These are phyloP conservation scores for Rhipidura dahli DNA, from an alignment of 2,113 vertebrate genomes.

Conservation along the genomic window DNA sequence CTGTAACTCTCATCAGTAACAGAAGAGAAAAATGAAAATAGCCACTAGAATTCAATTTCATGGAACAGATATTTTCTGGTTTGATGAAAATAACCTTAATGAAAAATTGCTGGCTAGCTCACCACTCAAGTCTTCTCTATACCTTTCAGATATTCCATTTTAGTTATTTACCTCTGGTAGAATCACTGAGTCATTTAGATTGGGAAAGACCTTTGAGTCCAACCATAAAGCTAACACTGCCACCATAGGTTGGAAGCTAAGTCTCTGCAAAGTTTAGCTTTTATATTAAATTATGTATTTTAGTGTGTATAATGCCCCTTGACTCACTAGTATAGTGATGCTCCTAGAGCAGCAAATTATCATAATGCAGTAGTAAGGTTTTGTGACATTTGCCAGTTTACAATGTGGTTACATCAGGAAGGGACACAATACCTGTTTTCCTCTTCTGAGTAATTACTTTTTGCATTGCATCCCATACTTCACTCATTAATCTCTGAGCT, in stretches of 20 bases:
- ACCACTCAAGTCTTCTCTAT: background rate
- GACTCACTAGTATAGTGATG: background rate
- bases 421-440: background rate
- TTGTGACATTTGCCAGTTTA: background rate
- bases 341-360: background rate
- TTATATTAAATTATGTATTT: background rate
- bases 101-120: background rate
- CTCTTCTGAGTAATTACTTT: background rate
- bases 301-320: background rate
- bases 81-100: background rate
- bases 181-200: background rate
- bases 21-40: background rate
- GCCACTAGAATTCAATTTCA: background rate
- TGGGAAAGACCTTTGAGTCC: background rate
- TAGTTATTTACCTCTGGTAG: background rate
- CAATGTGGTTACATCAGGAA: background rate
- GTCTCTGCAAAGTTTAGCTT: background rate
- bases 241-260: background rate
- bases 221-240: background rate
- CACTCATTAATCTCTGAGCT: background rate
- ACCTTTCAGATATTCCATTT: background rate
- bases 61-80: background rate
- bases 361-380: background rate
- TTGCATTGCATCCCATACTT: background rate
- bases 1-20: background rate